Conservation (phyloP, 2,113 vertebrate genomes). For the Seriola rivoliana region DNA sequence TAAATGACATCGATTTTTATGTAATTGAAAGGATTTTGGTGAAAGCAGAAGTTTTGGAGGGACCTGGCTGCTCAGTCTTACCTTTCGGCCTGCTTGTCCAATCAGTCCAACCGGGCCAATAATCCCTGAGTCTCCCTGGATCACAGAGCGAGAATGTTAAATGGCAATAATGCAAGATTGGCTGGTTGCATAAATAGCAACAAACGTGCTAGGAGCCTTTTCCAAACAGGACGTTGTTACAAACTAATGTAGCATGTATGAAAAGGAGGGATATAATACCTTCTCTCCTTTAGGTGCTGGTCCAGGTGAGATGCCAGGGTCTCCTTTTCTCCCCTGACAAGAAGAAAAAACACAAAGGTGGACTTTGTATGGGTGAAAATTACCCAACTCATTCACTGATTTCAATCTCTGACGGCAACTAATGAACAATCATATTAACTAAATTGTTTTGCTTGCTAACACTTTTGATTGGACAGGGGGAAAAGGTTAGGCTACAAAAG, state of each 20-base stretch:
- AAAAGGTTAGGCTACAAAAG: not conserved
- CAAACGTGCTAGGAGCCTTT: not conserved
- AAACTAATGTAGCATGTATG: constrained; percentile 3
- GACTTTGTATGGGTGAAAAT: constrained; percentile 22
- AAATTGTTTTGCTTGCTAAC: not conserved
- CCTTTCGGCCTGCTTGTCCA: constrained; percentile 92
- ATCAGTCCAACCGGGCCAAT: constrained; percentile 88
- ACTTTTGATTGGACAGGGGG: not conserved
- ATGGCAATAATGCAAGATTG: not conserved
- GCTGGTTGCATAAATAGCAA: constrained; percentile 10
- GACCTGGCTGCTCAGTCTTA: constrained; percentile 73
- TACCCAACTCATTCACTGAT: not conserved
- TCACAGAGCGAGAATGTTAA: constrained; percentile 45
- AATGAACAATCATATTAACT: not conserved
- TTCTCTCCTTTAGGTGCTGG: constrained; percentile 92
- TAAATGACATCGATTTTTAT: not conserved
- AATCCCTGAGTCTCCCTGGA: constrained; percentile 90
- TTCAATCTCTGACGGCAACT: constrained; percentile 8
- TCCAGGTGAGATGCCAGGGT: constrained; percentile 94
- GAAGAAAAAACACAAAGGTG: constrained; percentile 63
- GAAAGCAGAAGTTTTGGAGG: not conserved
- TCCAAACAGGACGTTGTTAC: not conserved
- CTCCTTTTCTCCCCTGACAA: constrained; percentile 95
- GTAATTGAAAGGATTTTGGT: not conserved
- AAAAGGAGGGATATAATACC: constrained; percentile 80